Percentiles rank a stretch among this genome's conserved stretches.
phyloP scores from a whole-genome alignment of 2,888 invertebrate genomes.

The Tricholauxania praeusta region DNA sequence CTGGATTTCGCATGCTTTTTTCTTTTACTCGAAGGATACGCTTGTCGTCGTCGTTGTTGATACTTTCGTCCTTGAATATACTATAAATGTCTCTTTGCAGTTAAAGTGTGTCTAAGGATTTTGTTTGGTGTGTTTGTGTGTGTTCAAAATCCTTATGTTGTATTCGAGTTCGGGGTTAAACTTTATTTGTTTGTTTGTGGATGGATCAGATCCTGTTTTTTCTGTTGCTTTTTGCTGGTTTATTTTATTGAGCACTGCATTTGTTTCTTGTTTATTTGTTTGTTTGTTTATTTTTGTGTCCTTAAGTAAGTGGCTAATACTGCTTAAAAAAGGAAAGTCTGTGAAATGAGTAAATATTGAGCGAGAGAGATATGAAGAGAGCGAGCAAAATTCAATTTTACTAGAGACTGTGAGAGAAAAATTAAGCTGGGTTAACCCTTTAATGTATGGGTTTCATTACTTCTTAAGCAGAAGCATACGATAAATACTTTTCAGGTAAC shows the following conservation, averaged over 20 bases:
- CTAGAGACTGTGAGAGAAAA: neutral
- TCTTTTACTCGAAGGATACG: conserved; percentile 12
- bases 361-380: no score
- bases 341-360: neutral
- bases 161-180: conserved; percentile 48
- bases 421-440: neutral
- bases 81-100: conserved; percentile 13
- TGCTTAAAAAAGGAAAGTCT: neutral
- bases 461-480: no score
- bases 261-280: conserved; percentile 25
- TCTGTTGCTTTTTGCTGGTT: conserved; percentile 52
- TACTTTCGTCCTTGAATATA: neutral
- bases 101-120: conserved; percentile 25
- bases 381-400: no score
- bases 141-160: conserved; percentile 37
- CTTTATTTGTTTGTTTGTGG: conserved; percentile 56
- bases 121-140: conserved; percentile 29
- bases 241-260: conserved; percentile 50
- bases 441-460: no score
- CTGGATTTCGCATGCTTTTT: no score
- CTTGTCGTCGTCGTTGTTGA: conserved; percentile 13
- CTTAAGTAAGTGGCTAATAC: conserved; percentile 35
- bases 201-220: conserved; percentile 46
- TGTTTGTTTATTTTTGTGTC: conserved; percentile 36
- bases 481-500: no score